Base-by-base conservation (phyloP, 2,888 invertebrate genomes). In the Chrysopilus asiliformis region DNA sequence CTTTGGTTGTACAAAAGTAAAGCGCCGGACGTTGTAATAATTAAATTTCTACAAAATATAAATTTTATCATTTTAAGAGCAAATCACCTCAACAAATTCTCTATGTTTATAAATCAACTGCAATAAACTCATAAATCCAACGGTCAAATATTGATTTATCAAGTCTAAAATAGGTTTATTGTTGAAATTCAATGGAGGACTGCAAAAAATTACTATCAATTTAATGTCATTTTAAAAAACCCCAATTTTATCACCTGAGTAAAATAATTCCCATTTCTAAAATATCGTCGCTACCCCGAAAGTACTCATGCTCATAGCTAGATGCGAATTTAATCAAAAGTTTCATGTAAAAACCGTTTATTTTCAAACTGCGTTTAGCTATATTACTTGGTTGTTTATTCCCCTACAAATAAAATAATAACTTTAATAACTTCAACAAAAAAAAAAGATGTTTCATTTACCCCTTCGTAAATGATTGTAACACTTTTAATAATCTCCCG, bases 311-410 rank as follows among this genome's bases (percentile, higher is more conserved):
- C n/a, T 31, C 31, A 32, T 35, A 34, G 20, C 32, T 27, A 16
- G 16, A 16, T 9, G 31, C 24, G 13, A 39, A 31, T 35, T 39
- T 39, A 14, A 35, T 17, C 18, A 39, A 15, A 20, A 39, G 13
- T 15, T 39, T 39, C 13, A 39, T 12, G 28, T 35, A 39, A 32
- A 39, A 39, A 13, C 31, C 29, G 32, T 35, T 39, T 24, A 39
- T 35, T 39, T 35, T 39, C 6, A 39, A 26, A 18, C 20, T 32
- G 19, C 32, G 30, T 27, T 39, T 22, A 9, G 27, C 8, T 20
- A 32, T 17, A 4, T 39, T 27, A n/a, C n/a, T n/a, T n/a, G n/a
- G n/a, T n/a, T n/a, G n/a, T n/a, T n/a, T n/a, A n/a, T n/a, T n/a
- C n/a, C n/a, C n/a, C n/a, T n/a, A n/a, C n/a, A n/a, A n/a, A n/a